Base-by-base conservation (phyloP, 2,888 invertebrate species). In the Metacarcinus magister region DNA sequence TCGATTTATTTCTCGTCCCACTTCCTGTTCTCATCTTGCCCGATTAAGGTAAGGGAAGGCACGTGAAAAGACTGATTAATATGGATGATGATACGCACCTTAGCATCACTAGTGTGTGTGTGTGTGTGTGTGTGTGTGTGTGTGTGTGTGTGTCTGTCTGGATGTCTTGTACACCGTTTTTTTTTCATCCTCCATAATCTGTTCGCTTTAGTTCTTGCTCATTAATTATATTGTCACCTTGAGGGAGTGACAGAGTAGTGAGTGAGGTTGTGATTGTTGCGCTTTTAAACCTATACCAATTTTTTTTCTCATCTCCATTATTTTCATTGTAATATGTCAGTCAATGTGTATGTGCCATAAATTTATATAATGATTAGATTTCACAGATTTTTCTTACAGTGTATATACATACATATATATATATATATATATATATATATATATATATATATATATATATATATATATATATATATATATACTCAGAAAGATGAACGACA, bases 111-210 rank as follows among this genome's bases (percentile, higher is more conserved):
- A 10, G 87, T 87, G 39, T 87, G 87, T 87, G 39, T 87, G 87
- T 87, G 87, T 87, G 32, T 82, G 82, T 82, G 39, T 87, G 87
- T 87, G 87, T 87, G 87, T 87, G 39, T 87, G 87, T 87, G 87
- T 87, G 87, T 87, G 87, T 87, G 75, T 75, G 75, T 75, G 28
- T 75, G 75, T 75, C 28, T 75, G n/a, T 92, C n/a, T 92, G 46
- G 48, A n/a, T 92, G n/a, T 92, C n/a, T 92, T 92, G 44, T 92
- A n/a, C 19, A 23, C 39, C 39, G 39, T 93, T 10, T 93, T 19
- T 92, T 23, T 92, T 8, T 92, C 46, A 54, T 54, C 19, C 39
- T 54, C 48, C 32, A 32, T 60, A 7, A 28, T 54, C 48, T 48
- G 23, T 28, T 48, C 54, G 13, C 60, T 43, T 23, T 2, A 16